These are phyloP conservation scores for Synergus japonicus DNA, from an alignment of 2,888 invertebrate genomes.

Conservation along the genomic window DNA sequence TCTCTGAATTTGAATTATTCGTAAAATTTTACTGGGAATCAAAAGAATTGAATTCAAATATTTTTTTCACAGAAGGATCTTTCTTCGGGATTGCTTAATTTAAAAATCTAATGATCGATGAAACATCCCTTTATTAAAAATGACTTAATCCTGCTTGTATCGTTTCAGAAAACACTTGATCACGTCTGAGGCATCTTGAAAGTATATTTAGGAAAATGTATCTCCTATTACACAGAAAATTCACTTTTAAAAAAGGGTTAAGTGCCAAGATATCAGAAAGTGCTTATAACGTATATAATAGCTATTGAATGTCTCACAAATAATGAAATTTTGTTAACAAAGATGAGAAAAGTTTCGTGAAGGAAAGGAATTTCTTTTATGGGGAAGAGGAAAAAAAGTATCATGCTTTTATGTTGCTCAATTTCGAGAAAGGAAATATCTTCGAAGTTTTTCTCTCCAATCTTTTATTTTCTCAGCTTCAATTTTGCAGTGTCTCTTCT, in stretches of 20 bases:
- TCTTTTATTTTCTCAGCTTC: constrained; percentile 11
- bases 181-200: background rate
- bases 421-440: background rate
- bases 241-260: background rate
- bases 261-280: background rate
- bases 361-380: background rate
- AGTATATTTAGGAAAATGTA: background rate
- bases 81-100: no score
- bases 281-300: no score
- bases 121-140: no score
- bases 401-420: background rate
- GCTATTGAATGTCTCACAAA: no score
- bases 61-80: no score
- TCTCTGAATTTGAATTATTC: no score
- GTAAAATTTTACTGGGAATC: no score
- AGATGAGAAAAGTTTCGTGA: background rate
- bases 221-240: background rate
- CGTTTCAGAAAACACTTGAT: constrained; percentile 1
- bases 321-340: background rate
- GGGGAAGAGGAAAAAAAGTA: background rate
- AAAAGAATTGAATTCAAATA: no score
- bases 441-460: background rate
- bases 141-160: background rate
- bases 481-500: constrained; percentile 7
- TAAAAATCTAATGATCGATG: no score